These are phyloP conservation scores for Ovibos moschatus DNA, from an alignment of 2,113 vertebrate species.

Conservation along the genomic window DNA sequence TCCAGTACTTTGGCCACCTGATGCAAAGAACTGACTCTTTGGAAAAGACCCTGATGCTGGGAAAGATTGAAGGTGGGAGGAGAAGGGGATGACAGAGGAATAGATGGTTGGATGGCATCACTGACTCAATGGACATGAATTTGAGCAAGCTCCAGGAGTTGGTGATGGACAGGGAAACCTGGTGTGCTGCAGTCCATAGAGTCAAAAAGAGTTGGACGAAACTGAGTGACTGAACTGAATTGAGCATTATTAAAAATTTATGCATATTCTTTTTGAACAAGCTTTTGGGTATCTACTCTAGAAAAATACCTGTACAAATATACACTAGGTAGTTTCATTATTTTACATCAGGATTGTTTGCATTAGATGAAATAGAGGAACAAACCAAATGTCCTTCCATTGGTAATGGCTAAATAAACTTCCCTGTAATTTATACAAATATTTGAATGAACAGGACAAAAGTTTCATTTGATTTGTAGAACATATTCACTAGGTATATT, in stretches of 20 bases:
- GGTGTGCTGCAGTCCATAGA: neutral
- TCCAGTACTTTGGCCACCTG: neutral
- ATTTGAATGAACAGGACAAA: neutral
- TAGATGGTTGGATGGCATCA: neutral
- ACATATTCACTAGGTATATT: neutral
- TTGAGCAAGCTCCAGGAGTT: neutral
- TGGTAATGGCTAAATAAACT: neutral
- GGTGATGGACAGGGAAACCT: neutral
- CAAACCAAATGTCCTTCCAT: neutral
- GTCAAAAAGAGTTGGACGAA: neutral
- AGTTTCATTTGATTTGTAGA: neutral
- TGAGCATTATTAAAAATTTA: neutral
- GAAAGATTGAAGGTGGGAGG: neutral
- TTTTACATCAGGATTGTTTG: neutral
- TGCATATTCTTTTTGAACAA: neutral
- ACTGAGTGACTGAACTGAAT: neutral
- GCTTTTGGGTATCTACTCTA: neutral
- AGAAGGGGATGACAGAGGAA: neutral
- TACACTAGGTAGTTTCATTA: neutral
- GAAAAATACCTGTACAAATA: neutral
- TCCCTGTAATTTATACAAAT: neutral
- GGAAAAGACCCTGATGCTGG: neutral
- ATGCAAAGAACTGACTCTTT: neutral
- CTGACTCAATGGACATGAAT: neutral
- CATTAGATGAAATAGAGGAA: neutral